Percentiles rank a stretch among this genome's conserved stretches.
phyloP scores from a whole-genome alignment of 2,113 vertebrate species.

The Mandrillus leucophaeus region DNA sequence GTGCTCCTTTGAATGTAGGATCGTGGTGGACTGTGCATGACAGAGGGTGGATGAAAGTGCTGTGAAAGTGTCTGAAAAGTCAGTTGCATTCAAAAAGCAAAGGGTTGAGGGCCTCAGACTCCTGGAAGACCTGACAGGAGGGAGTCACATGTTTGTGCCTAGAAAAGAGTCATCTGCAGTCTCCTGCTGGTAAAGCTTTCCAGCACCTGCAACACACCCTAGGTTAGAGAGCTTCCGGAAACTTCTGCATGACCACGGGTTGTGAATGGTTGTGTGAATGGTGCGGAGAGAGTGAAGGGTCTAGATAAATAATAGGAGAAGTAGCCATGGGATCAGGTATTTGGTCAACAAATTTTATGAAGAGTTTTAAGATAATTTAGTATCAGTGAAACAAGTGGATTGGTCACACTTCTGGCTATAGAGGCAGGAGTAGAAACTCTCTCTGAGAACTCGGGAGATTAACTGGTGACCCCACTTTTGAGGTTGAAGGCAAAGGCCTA shows the following conservation, averaged over 20 bases:
- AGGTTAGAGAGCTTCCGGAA: neutral
- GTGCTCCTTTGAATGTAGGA: neutral
- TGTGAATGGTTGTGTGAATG: no score
- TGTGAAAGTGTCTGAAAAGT: neutral
- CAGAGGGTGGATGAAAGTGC: rapidly evolving
- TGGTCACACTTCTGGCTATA: rapidly evolving
- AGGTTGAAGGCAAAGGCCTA: neutral
- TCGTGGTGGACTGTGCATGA: no score
- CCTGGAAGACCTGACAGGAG: neutral
- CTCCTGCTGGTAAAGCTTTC: neutral
- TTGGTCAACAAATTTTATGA: neutral
- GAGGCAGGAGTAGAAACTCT: neutral
- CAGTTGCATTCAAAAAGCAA: neutral
- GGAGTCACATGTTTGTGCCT: no score
- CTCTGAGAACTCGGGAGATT: neutral
- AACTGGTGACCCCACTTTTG: neutral
- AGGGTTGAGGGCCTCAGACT: neutral
- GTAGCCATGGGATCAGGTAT: neutral
- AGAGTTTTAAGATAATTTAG: neutral
- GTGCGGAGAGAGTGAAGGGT: neutral
- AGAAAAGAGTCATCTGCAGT: no score
- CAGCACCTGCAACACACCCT: neutral
- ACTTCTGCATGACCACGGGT: neutral
- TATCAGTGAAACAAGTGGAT: no score
- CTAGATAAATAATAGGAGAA: neutral